phyloP scores from a whole-genome alignment of 2,888 invertebrate genomes.

The Achlya flavicornis region DNA sequence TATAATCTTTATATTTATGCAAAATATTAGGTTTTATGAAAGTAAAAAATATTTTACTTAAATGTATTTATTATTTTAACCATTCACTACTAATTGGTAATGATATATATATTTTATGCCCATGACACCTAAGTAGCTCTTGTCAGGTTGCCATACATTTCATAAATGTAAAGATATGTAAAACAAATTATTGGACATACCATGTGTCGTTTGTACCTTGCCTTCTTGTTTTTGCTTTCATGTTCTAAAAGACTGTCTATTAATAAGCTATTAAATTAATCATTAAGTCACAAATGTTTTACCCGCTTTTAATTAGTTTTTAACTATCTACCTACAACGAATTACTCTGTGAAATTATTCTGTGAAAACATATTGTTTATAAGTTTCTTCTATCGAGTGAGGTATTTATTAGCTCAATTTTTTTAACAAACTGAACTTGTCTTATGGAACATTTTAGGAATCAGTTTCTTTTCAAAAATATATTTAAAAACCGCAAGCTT shows the following conservation, averaged over 20 bases:
- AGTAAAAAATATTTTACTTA: not conserved
- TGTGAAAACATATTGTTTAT: constrained; percentile 43
- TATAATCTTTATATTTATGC: not conserved
- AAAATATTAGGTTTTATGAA: not conserved
- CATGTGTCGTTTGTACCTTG: constrained; percentile 42
- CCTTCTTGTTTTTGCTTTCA: constrained; percentile 58
- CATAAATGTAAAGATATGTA: constrained; percentile 11
- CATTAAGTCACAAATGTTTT: constrained; percentile 81
- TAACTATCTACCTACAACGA: constrained; percentile 72
- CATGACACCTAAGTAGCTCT: constrained; percentile 14
- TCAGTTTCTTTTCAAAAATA: constrained; percentile 1
- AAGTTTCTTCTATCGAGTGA: constrained; percentile 38
- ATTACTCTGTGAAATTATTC: constrained; percentile 67
- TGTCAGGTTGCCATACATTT: constrained; percentile 24
- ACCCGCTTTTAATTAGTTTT: constrained; percentile 68
- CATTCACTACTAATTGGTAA: not conserved
- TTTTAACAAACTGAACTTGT: constrained; percentile 26
- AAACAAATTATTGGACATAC: constrained; percentile 8
- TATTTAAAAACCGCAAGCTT: not conserved
- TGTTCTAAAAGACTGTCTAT: constrained; percentile 82
- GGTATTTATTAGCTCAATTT: constrained; percentile 47
- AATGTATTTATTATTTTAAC: not conserved
- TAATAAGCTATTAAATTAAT: constrained; percentile 78
- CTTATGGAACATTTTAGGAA: constrained; percentile 16
- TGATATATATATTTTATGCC: not conserved